Evolutionary conservation across 2,888 invertebrate species (phyloP).

Genomic region (Hyppa rectilinea): DNA sequence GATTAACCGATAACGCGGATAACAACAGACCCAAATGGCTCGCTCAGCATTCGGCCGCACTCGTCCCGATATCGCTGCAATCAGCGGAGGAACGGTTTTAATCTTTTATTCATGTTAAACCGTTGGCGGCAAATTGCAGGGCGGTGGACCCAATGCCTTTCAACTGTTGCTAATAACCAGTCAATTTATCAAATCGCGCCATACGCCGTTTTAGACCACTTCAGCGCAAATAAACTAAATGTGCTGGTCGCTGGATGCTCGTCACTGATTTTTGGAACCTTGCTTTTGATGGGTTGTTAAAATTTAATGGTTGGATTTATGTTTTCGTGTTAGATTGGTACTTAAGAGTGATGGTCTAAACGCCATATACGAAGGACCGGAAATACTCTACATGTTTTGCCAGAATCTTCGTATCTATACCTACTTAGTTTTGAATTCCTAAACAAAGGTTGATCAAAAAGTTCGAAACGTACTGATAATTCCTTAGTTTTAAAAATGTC

Average conservation of each 20-base stretch:
- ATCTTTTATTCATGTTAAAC: constrained; percentile 87
- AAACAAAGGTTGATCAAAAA: neutral
- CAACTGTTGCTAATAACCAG: constrained; percentile 91
- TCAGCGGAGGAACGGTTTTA: constrained; percentile 84
- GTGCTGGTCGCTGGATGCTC: constrained; percentile 63
- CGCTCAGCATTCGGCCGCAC: constrained; percentile 70
- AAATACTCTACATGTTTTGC: neutral
- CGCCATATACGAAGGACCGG: constrained; percentile 4
- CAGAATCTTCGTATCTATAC: neutral
- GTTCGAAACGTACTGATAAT: no score
- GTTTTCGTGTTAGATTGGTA: constrained; percentile 37
- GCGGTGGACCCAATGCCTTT: constrained; percentile 90
- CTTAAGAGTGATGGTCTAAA: constrained; percentile 14
- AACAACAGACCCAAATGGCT: constrained; percentile 76
- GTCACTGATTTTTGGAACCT: constrained; percentile 65
- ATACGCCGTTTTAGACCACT: constrained; percentile 76
- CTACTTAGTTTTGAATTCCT: neutral
- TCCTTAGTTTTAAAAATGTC: no score
- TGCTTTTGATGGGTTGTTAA: constrained; percentile 56
- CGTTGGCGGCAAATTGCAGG: constrained; percentile 88
- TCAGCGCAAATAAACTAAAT: constrained; percentile 74
- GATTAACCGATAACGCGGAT: constrained; percentile 73
- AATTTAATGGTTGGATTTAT: constrained; percentile 58
- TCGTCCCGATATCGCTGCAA: constrained; percentile 82
- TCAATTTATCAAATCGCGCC: constrained; percentile 88